Percentiles rank a stretch among this genome's conserved stretches.
Evolutionary conservation across 2,888 invertebrate species (phyloP).

Genomic region (Rhopalosiphum nymphaeae): DNA sequence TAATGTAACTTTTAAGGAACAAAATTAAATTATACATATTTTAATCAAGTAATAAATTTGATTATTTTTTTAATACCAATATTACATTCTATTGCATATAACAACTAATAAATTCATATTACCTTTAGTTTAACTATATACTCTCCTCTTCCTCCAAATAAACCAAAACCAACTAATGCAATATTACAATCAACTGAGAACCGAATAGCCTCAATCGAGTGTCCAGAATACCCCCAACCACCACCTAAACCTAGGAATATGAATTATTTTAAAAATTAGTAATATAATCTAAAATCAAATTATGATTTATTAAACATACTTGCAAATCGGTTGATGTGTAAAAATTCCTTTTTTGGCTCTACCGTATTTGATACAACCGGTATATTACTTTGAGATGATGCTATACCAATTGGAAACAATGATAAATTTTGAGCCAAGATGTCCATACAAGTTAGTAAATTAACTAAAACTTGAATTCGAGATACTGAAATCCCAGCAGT

Average conservation of each 20-base stretch:
- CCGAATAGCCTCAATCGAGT: slow-evolving; percentile 95
- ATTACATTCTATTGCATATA: background rate
- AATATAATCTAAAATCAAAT: background rate
- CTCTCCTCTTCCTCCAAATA: slow-evolving; percentile 97
- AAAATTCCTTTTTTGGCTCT: slow-evolving; percentile 61
- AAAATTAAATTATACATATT: background rate
- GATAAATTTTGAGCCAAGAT: slow-evolving; percentile 79
- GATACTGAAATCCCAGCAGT: slow-evolving; percentile 80
- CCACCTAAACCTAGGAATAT: slow-evolving; percentile 81
- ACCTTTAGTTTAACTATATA: slow-evolving; percentile 92
- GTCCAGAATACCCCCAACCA: slow-evolving; percentile 98
- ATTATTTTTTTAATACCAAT: background rate
- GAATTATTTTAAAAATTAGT: background rate
- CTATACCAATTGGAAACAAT: slow-evolving; percentile 46
- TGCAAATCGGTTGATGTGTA: slow-evolving; percentile 53
- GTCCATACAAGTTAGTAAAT: slow-evolving; percentile 90
- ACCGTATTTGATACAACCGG: slow-evolving; percentile 8
- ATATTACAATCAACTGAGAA: slow-evolving; percentile 95
- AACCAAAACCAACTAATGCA: slow-evolving; percentile 89
- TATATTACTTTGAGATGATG: slow-evolving; percentile 48
- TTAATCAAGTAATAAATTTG: background rate
- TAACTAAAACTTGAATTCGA: slow-evolving; percentile 89
- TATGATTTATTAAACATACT: slow-evolving; percentile 35
- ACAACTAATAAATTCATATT: slow-evolving; percentile 39
- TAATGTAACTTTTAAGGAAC: background rate